phyloP scores from a whole-genome alignment of 2,888 invertebrate genomes.

The Adelphocoris suturalis region DNA sequence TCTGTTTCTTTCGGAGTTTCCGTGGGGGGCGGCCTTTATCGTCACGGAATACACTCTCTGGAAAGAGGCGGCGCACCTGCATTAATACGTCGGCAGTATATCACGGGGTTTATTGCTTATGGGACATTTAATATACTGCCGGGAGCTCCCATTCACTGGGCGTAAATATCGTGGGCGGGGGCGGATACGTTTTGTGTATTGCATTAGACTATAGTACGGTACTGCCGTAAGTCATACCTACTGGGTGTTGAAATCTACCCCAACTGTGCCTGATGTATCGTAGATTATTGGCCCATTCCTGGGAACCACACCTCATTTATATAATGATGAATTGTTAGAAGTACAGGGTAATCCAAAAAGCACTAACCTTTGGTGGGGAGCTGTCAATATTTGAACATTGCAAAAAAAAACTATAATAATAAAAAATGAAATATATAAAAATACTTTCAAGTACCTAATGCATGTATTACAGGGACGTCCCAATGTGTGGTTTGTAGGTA shows the following conservation, averaged over 20 bases:
- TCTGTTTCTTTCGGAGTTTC: not conserved
- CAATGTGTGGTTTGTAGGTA: too few relatives aligned
- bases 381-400: too few relatives aligned
- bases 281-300: too few relatives aligned
- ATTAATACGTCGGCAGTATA: constrained; percentile 22
- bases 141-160: constrained; percentile 14
- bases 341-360: too few relatives aligned
- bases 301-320: too few relatives aligned
- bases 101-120: constrained; percentile 42
- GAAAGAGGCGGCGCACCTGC: constrained; percentile 8
- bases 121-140: constrained; percentile 31
- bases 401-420: too few relatives aligned
- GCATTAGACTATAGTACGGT: not conserved
- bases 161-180: not conserved
- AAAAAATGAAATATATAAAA: too few relatives aligned
- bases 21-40: constrained; percentile 2
- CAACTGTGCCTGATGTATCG: not conserved
- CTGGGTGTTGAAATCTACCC: not conserved
- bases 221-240: not conserved
- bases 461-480: too few relatives aligned
- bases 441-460: too few relatives aligned
- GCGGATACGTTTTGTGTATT: not conserved
- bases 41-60: not conserved
- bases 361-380: too few relatives aligned
- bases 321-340: too few relatives aligned